A percentile compares a stretch with the other conserved stretches of the same genome.
These are phyloP conservation scores for Lemur catta DNA, from an alignment of 2,797 vertebrate species.

Conservation along the genomic window DNA sequence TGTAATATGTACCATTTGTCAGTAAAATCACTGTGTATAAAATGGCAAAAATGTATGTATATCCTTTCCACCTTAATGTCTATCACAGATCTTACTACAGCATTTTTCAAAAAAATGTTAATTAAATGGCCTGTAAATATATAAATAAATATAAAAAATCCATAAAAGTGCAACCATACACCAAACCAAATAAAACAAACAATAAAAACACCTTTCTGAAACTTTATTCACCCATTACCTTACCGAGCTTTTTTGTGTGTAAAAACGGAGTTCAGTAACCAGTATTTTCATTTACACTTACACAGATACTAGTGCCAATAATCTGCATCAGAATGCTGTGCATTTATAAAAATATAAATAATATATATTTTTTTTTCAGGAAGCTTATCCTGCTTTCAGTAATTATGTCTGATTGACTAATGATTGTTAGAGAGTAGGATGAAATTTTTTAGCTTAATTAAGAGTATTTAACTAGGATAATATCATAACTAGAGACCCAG, in stretches of 20 bases:
- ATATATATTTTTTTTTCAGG: background rate
- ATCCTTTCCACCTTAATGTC: slow-evolving; percentile 37
- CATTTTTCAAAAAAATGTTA: slow-evolving; percentile 47
- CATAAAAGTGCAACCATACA: background rate
- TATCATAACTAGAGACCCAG: background rate
- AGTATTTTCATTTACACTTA: background rate
- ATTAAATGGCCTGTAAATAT: slow-evolving; percentile 35
- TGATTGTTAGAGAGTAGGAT: background rate
- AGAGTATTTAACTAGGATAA: background rate
- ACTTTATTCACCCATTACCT: background rate
- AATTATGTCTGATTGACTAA: background rate
- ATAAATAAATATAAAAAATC: slow-evolving; percentile 56
- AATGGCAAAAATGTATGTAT: slow-evolving; percentile 63
- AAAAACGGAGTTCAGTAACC: background rate
- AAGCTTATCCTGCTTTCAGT: background rate
- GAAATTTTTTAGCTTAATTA: background rate
- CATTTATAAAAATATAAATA: background rate
- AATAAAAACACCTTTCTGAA: background rate
- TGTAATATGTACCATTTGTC: slow-evolving; percentile 73
- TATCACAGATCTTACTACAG: background rate
- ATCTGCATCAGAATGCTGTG: background rate
- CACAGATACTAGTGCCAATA: background rate
- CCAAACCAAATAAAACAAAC: slow-evolving; percentile 10
- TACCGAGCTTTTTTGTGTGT: background rate
- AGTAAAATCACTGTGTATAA: slow-evolving; percentile 70